These are phyloP conservation scores for Orussus abietinus DNA, from an alignment of 1,140 invertebrate species.

Conservation along the genomic window DNA sequence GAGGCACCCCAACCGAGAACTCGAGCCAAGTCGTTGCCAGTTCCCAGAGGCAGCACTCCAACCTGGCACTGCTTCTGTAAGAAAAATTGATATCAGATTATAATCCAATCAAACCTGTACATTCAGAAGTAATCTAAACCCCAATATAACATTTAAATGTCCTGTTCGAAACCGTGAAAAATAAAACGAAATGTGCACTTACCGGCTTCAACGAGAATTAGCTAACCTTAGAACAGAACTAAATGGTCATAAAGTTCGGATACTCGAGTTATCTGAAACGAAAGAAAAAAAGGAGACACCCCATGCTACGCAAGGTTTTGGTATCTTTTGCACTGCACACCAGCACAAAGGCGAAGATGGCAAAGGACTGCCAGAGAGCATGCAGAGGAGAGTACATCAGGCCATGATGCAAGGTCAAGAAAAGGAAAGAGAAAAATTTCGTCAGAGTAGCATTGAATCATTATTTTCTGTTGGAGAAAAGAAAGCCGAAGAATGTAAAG, in stretches of 20 bases:
- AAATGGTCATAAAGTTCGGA: conserved; percentile 34
- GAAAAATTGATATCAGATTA: conserved; percentile 12
- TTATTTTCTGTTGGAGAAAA: too few species aligned
- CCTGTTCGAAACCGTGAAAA: conserved; percentile 11
- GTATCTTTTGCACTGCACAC: too few species aligned
- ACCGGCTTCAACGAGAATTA: conserved; percentile 43
- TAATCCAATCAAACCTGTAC: background rate
- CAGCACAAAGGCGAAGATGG: too few species aligned
- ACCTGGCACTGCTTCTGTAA: conserved; percentile 84
- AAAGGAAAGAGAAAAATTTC: too few species aligned
- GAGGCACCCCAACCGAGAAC: conserved; percentile 95
- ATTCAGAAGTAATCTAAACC: background rate
- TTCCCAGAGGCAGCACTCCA: conserved; percentile 88
- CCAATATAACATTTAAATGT: background rate
- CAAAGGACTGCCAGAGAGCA: too few species aligned
- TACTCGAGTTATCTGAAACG: conserved; percentile 35
- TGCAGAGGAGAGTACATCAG: too few species aligned
- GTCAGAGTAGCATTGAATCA: too few species aligned
- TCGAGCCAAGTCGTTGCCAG: conserved; percentile 91
- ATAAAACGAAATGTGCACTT: conserved; percentile 22
- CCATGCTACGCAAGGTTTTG: too few species aligned
- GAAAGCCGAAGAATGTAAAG: too few species aligned
- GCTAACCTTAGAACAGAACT: conserved; percentile 33
- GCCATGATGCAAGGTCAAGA: too few species aligned
- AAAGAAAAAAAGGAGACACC: conserved; percentile 35